Evolutionary conservation across 2,888 invertebrate genomes (phyloP), one percentile per base, ranked within the genome.

Genomic region (Gastracanthus pulcherrimus): DNA sequence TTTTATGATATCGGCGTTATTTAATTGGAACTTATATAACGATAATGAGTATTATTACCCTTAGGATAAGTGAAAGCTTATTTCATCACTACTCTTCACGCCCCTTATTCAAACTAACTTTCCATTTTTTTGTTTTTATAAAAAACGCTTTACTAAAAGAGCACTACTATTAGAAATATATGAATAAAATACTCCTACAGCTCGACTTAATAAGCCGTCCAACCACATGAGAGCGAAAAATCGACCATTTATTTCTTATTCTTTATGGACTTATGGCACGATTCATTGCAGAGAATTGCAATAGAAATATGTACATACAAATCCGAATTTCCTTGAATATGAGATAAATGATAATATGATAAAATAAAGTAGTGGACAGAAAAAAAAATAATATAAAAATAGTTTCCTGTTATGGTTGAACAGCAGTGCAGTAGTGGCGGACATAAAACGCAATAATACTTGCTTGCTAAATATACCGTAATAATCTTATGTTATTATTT

Each of bases 181-280:
- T 72, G 55, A 82, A 55, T 64, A 66, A 70, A 82, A 82, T 82
- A 82, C 77, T 80, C 77, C 67, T 55, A 80, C 60, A 76, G 34
- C 62, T 82, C 48, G 58, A 71, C 45, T 67, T 41, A 38, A 36
- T 45, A 5, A 80, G 64, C 74, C 36, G 51, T 69, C 19, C 82
- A 82, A 80, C 76, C 80, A 67, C 72, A 67, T 19, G 26, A 66
- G 36, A 81, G 58, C 34, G n/a, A 82, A 62, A 72, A 74, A 71
- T 79, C 38, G 36, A 70, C 62, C 69, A 76, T 70, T 70, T 66
- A 70, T 71, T 55, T 36, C 13, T 77, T 72, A 67, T 16, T 38
- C 29, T 51, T 62, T 67, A 76, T 23, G 19, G 7, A 38, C 7
- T 79, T 82, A 82, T 80, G 82, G 82, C 80, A 82, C 82, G 62